These are phyloP conservation scores for Ciconia stormi DNA, from an alignment of 2,113 vertebrate genomes.

Conservation along the genomic window DNA sequence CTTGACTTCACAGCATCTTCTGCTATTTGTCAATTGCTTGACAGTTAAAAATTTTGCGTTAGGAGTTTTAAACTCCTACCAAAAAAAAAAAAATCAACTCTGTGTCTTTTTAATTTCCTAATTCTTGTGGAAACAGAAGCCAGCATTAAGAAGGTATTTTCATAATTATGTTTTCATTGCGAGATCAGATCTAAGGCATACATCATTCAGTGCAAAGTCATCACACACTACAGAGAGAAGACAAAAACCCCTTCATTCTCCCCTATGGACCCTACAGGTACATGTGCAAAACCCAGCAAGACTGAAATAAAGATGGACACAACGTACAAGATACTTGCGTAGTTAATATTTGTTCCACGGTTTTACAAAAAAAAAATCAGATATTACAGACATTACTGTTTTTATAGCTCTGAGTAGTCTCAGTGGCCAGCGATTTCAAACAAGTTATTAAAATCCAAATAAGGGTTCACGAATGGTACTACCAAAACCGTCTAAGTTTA, in stretches of 20 bases:
- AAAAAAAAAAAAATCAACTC: neutral
- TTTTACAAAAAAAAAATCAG: neutral
- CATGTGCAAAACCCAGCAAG: conserved; percentile 55
- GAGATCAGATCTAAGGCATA: conserved; percentile 18
- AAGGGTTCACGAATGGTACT: neutral
- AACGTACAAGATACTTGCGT: neutral
- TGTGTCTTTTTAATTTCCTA: neutral
- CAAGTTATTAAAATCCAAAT: neutral
- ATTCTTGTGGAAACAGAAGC: neutral
- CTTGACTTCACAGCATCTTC: neutral
- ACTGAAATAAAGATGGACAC: conserved; percentile 61
- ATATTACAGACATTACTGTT: neutral
- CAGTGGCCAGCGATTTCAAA: neutral
- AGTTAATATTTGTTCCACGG: neutral
- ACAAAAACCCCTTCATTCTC: neutral
- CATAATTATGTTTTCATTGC: neutral
- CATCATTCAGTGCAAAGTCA: conserved; percentile 15
- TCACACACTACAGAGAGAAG: neutral
- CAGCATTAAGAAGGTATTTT: neutral
- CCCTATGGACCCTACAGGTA: neutral
- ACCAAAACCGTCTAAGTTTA: neutral
- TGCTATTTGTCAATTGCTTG: neutral
- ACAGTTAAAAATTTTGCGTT: neutral
- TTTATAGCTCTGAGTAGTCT: neutral
- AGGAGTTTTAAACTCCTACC: neutral